Evolutionary conservation across 2,888 invertebrate species (phyloP).

Genomic region (Dioctria rufipes): DNA sequence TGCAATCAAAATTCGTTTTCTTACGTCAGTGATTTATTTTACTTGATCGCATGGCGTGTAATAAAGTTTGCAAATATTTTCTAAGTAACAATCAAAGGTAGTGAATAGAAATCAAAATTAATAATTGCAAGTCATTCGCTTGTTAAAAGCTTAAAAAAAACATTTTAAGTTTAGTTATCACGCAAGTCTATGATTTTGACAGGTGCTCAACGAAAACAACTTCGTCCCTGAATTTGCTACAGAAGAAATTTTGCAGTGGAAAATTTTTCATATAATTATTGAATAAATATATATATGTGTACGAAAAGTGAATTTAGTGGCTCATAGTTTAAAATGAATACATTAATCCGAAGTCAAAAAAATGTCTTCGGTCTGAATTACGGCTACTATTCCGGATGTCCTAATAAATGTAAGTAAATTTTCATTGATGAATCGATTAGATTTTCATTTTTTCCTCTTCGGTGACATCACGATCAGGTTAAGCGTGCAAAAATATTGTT

Average conservation of each 20-base stretch:
- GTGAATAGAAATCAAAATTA: not conserved
- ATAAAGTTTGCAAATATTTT: slow-evolving; percentile 5
- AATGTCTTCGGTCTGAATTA: slow-evolving; percentile 46
- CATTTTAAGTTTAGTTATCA: not conserved
- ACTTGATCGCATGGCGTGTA: slow-evolving; percentile 2
- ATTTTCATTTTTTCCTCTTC: not conserved
- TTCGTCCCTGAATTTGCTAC: not conserved
- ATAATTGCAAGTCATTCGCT: not conserved
- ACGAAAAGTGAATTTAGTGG: not conserved
- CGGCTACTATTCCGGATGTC: slow-evolving; percentile 39
- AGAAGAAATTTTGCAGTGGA: slow-evolving; percentile 10
- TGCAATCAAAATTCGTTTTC: slow-evolving; percentile 16
- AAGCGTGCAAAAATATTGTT: not conserved
- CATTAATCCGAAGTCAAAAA: slow-evolving; percentile 53
- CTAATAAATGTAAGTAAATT: slow-evolving; percentile 52
- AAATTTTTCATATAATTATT: not conserved
- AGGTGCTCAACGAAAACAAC: slow-evolving; percentile 41
- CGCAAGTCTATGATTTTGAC: slow-evolving; percentile 40
- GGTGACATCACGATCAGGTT: not conserved
- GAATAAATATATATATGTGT: not conserved
- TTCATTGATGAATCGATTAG: not conserved
- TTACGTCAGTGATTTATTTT: slow-evolving; percentile 44
- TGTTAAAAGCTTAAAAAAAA: not conserved
- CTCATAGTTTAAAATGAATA: slow-evolving; percentile 44
- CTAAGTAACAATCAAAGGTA: not conserved